These are phyloP conservation scores for Chunga burmeisteri DNA, from an alignment of 2,113 vertebrate genomes.

Conservation along the genomic window DNA sequence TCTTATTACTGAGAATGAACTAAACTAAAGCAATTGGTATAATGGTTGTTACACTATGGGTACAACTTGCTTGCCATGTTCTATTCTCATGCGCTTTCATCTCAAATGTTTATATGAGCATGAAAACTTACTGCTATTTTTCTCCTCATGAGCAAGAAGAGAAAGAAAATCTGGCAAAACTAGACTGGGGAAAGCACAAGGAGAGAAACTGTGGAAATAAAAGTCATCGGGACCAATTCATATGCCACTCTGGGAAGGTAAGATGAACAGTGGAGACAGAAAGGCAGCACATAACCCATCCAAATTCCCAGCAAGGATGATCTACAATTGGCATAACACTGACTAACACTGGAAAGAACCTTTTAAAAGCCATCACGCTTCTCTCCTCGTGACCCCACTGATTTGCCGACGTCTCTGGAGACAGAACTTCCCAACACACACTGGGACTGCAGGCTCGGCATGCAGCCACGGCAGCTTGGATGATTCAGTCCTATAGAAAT, in stretches of 20 bases:
- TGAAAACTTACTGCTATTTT: conserved; percentile 70
- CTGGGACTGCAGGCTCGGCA: fast-evolving
- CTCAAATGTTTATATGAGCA: conserved; percentile 72
- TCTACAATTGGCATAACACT: not conserved
- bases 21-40: conserved; percentile 45
- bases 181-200: not conserved
- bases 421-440: not conserved
- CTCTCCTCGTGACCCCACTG: not conserved
- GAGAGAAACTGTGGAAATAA: not conserved
- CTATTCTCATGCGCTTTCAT: conserved; percentile 52
- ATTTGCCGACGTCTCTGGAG: not conserved
- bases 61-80: conserved; percentile 58
- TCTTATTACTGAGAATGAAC: conserved; percentile 32
- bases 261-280: not conserved
- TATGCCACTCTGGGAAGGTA: not conserved
- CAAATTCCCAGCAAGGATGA: not conserved
- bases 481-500: not conserved
- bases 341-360: not conserved
- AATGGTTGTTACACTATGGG: conserved; percentile 26
- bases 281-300: not conserved
- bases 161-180: not conserved
- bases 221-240: not conserved
- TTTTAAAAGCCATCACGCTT: not conserved
- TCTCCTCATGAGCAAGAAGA: not conserved
- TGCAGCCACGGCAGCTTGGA: fast-evolving